A percentile compares a stretch with the other conserved stretches of the same genome.
phyloP scores from a whole-genome alignment of 2,113 vertebrate species.

The Fregetta grallaria region DNA sequence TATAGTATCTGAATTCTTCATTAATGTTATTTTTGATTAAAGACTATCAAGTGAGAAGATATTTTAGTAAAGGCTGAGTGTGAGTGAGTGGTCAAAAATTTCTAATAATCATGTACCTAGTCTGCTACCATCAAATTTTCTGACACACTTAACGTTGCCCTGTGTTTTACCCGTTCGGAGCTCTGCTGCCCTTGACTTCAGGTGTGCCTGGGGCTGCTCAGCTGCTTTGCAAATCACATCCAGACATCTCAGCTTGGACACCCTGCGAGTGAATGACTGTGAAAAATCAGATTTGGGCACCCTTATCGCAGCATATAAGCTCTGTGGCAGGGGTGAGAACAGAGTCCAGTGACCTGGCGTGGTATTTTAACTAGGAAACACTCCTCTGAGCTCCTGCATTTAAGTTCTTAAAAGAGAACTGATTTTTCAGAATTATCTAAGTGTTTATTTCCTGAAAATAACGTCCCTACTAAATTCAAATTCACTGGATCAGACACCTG shows the following conservation, averaged over 20 bases:
- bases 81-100: background rate
- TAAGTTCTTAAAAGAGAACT: background rate
- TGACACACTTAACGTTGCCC: accelerated
- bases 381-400: background rate
- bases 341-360: background rate
- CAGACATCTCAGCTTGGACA: background rate
- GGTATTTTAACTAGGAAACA: background rate
- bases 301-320: background rate
- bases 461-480: background rate
- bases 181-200: background rate
- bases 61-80: background rate
- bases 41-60: background rate
- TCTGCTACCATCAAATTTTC: background rate
- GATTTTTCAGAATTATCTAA: background rate
- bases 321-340: background rate
- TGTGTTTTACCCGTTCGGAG: background rate
- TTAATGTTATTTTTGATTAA: background rate
- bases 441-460: background rate
- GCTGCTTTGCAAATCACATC: background rate
- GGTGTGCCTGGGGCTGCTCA: background rate
- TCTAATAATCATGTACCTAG: background rate
- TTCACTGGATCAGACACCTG: background rate
- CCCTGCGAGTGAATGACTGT: background rate
- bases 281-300: background rate
- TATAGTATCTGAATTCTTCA: background rate